Base-by-base conservation (phyloP, 2,113 vertebrate species). In the Dolichallabes microphthalmus region DNA sequence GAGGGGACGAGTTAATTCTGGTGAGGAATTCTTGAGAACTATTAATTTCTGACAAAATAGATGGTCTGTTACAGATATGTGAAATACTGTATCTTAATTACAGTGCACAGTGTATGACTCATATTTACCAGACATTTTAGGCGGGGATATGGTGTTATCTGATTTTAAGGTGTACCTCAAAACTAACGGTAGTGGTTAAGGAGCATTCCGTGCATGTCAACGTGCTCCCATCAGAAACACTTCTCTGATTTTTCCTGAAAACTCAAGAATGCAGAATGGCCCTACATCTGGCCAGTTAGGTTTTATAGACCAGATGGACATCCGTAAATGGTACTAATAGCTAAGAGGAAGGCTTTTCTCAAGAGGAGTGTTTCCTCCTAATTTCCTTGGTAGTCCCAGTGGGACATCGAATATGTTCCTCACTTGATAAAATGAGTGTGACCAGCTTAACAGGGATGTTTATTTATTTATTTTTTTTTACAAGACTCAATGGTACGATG, bases 1-100 rank as follows among this genome's bases (percentile, higher is more conserved):
- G 91, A 90, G 97, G 97, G 2, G 96, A 98, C 1, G 97, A 99
- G 92, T 95, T 99, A 84, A 95, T 98, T 85, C 92, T 99, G 96
- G 98, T 99, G 92, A 96, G 96, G 53, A 86, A 45, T 32, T 79
- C 19, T 32, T n/a, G 9, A 12, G 53, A 61, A n/a, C 52, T 27
- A 5, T 77, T 77, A 1, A 30, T 77, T 14, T 32, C n/a, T 77
- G 20, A 57, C 10, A 77, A 77, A 77, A 68, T 20, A 52, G 17
- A 82, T 30, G 61, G 27, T 15, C 50, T 7, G n/a, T 55, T 32
- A 79, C 19, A 79, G 32, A 25, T 20, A 39, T 60, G 10, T 3
- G 30, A 25, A 60, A 58, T 35, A 57, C 22, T 19, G 10, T 77
- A 35, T 7, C 12, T 60, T 35, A 60, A 78, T 60, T 20, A 17